Conservation (phyloP, 2,797 vertebrate genomes). For the Syngnathus rostellatus region DNA sequence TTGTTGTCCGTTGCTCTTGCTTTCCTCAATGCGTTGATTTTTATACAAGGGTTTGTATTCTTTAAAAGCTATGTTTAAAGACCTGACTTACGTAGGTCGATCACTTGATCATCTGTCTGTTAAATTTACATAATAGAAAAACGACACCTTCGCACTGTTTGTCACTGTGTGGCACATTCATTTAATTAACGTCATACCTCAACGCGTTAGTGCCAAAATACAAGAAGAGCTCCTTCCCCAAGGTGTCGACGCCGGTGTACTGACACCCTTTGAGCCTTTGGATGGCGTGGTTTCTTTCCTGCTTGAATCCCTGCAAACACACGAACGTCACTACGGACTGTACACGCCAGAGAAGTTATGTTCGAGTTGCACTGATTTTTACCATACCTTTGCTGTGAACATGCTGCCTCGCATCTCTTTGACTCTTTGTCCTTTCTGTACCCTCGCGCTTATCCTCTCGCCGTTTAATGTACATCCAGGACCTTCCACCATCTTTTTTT, state of each 20-base stretch:
- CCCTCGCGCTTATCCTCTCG: slow-evolving; percentile 72
- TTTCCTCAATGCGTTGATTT: too few species aligned
- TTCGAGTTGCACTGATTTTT: neutral
- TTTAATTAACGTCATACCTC: slow-evolving; percentile 60
- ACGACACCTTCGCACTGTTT: too few species aligned
- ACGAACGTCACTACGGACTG: neutral
- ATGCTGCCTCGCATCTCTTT: slow-evolving; percentile 46
- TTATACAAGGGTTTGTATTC: too few species aligned
- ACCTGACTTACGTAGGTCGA: too few species aligned
- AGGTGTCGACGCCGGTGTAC: slow-evolving; percentile 76
- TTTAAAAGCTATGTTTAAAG: too few species aligned
- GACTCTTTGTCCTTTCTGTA: slow-evolving; percentile 72
- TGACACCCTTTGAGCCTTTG: slow-evolving; percentile 45
- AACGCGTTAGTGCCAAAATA: slow-evolving; percentile 81
- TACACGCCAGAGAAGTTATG: neutral
- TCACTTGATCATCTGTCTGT: too few species aligned
- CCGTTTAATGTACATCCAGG: slow-evolving; percentile 78
- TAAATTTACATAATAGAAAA: too few species aligned
- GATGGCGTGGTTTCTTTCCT: slow-evolving; percentile 24
- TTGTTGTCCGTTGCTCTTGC: too few species aligned
- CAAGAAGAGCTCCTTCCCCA: slow-evolving; percentile 92
- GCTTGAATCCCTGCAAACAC: slow-evolving; percentile 27
- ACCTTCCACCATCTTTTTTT: slow-evolving; percentile 80
- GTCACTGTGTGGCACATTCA: too few species aligned
- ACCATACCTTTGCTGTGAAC: slow-evolving; percentile 29